Percentiles rank a stretch among this genome's conserved stretches.
Evolutionary conservation across 2,888 invertebrate genomes (phyloP).

Genomic region (Dicyrtoma fusca): DNA sequence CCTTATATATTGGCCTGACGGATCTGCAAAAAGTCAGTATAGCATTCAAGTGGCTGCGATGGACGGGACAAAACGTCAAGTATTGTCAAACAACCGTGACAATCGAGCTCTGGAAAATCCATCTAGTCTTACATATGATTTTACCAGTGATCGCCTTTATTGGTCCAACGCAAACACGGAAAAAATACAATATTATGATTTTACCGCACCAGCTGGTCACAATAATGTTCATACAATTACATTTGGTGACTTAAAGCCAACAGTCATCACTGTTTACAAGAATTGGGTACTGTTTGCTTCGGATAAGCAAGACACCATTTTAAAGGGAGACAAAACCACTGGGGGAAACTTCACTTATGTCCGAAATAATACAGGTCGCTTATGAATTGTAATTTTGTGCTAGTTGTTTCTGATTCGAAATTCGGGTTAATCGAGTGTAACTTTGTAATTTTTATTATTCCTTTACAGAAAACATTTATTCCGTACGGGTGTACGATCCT

Average conservation of each 20-base stretch:
- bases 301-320: conserved; percentile 67
- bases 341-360: conserved; percentile 64
- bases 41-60: conserved; percentile 66
- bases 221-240: conserved; percentile 39
- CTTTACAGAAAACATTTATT: conserved; percentile 58
- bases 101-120: conserved; percentile 57
- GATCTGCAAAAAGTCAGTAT: conserved; percentile 58
- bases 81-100: conserved; percentile 58
- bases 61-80: conserved; percentile 66
- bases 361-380: conserved; percentile 66
- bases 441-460: conserved; percentile 9
- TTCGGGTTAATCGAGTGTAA: conserved; percentile 10
- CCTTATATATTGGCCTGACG: conserved; percentile 66
- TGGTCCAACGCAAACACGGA: conserved; percentile 65
- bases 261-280: conserved; percentile 71
- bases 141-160: conserved; percentile 66
- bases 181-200: conserved; percentile 68
- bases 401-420: neutral
- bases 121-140: conserved; percentile 57
- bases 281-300: conserved; percentile 69
- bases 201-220: conserved; percentile 60
- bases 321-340: conserved; percentile 67
- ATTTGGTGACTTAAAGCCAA: conserved; percentile 61
- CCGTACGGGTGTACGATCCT: conserved; percentile 68
- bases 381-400: neutral